Conservation (phyloP, 92 coral and sea anemone genomes). For the Paragorgia papillata region DNA sequence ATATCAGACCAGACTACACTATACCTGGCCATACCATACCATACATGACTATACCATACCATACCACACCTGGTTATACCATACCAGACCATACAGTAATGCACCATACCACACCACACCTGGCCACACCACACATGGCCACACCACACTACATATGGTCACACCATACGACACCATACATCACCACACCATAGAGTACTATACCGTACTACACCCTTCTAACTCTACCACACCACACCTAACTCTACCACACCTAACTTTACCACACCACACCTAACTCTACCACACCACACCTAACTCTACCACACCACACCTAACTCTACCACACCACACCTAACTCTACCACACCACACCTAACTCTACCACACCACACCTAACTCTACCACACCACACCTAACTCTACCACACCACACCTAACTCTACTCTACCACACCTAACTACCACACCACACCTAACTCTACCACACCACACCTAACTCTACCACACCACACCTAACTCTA, state of each 20-base stretch:
- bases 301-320: constrained; percentile 24
- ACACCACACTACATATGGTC: background rate
- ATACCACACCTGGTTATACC: too few species aligned
- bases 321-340: constrained; percentile 12
- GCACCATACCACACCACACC: constrained; percentile 4
- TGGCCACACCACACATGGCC: background rate
- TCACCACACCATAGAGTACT: background rate
- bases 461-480: constrained; percentile 14
- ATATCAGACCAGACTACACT: constrained; percentile 8
- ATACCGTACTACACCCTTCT: too few species aligned
- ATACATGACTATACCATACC: constrained; percentile 7
- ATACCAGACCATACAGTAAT: too few species aligned
- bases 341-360: constrained; percentile 18
- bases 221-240: constrained; percentile 20
- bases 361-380: constrained; percentile 15
- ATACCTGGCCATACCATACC: constrained; percentile 25
- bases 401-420: constrained; percentile 14
- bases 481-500: constrained; percentile 12
- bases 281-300: constrained; percentile 13
- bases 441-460: background rate
- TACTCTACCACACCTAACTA: constrained; percentile 5
- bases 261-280: constrained; percentile 21
- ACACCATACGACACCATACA: background rate
- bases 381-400: constrained; percentile 14
- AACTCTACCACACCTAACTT: too few species aligned